A percentile compares a stretch with the other conserved stretches of the same genome.
phyloP scores from a whole-genome alignment of 1,140 invertebrate genomes.

The Pemphigus obesinymphae region DNA sequence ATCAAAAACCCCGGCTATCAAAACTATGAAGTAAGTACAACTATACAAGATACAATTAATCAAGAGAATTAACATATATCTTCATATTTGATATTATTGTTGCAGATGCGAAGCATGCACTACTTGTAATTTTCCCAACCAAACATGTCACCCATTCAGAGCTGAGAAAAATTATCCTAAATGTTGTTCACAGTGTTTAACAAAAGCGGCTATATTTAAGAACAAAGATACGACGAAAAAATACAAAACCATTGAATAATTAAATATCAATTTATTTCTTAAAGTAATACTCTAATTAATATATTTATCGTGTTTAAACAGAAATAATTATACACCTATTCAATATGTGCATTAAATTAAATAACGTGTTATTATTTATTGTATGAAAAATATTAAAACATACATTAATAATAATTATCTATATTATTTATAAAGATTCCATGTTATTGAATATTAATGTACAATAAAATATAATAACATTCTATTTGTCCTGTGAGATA shows the following conservation, averaged over 20 bases:
- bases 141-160: background rate
- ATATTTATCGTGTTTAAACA: no score
- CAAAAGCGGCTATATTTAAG: background rate
- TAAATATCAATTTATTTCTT: no score
- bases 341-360: no score
- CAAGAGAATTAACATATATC: background rate
- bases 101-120: conserved; percentile 3
- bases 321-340: no score
- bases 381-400: no score
- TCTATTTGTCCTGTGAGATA: no score
- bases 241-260: background rate
- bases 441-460: no score
- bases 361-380: no score
- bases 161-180: background rate
- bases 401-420: no score
- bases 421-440: no score
- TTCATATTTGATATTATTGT: background rate
- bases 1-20: background rate
- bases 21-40: conserved; percentile 17
- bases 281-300: no score
- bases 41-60: background rate
- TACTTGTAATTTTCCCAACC: background rate
- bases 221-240: background rate
- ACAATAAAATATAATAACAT: no score
- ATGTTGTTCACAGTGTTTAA: conserved; percentile 9